Conservation (phyloP, 2,888 invertebrate species). For the Steinernema hermaphroditum region DNA sequence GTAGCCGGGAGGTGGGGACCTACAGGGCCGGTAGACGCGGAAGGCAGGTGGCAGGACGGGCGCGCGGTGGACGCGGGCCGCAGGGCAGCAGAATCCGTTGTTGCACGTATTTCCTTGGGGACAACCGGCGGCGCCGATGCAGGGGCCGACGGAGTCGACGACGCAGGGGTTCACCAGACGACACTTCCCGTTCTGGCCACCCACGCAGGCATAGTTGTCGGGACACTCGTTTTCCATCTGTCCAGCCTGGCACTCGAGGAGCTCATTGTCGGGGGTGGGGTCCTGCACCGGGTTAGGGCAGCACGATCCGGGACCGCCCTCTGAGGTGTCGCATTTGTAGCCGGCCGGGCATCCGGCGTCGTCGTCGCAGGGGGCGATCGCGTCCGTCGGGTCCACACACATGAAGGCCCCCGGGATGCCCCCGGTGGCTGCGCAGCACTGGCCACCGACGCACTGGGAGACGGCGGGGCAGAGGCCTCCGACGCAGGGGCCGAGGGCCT, state of each 20-base stretch:
- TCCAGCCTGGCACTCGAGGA: background rate
- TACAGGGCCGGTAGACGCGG: conserved; percentile 15
- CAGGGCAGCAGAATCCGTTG: conserved; percentile 22
- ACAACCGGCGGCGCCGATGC: conserved; percentile 43
- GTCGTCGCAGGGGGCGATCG: background rate
- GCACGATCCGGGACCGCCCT: background rate
- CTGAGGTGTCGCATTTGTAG: background rate
- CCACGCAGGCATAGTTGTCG: conserved; percentile 17
- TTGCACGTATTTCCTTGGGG: background rate
- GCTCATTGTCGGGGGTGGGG: background rate
- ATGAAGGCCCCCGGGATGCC: background rate
- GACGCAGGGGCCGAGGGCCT: conserved; percentile 61
- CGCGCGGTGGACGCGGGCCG: conserved; percentile 8
- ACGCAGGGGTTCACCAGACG: background rate
- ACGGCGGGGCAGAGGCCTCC: conserved; percentile 64
- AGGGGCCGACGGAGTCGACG: conserved; percentile 42
- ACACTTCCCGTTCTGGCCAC: background rate
- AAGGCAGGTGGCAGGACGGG: background rate
- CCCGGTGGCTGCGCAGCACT: conserved; percentile 43
- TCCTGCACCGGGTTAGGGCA: conserved; percentile 6
- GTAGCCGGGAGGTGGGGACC: background rate
- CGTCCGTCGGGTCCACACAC: background rate
- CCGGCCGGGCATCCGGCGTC: background rate
- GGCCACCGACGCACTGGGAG: conserved; percentile 51
- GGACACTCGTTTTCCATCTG: background rate